Evolutionary conservation across 1,140 invertebrate species (phyloP).

Genomic region (Epicauta chinensis): DNA sequence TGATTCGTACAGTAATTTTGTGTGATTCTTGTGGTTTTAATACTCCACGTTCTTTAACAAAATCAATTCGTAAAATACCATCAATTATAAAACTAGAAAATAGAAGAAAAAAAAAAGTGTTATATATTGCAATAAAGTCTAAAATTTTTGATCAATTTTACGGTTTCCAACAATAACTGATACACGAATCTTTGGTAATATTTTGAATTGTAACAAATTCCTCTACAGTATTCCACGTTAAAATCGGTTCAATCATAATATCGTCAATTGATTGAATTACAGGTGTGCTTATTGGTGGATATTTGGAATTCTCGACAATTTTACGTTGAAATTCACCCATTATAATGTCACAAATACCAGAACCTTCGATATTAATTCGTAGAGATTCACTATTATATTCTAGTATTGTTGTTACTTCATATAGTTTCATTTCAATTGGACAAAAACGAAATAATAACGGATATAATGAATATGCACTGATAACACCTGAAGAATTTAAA

Average conservation of each 20-base stretch:
- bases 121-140: too few relatives aligned
- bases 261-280: constrained; percentile 20
- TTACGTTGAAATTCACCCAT: constrained; percentile 1
- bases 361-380: background rate
- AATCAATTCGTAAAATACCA: background rate
- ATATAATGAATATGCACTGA: constrained; percentile 5
- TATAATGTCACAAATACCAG: constrained; percentile 1
- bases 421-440: constrained; percentile 25
- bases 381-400: background rate
- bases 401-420: constrained; percentile 10
- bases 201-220: constrained; percentile 29
- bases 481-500: constrained; percentile 21
- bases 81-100: constrained; percentile 2
- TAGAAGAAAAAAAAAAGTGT: background rate
- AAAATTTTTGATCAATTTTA: constrained; percentile 1
- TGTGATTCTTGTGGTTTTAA: constrained; percentile 11
- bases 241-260: constrained; percentile 18
- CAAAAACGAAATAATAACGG: constrained; percentile 27
- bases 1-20: constrained; percentile 2
- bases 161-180: constrained; percentile 23
- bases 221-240: constrained; percentile 20
- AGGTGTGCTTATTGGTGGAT: background rate
- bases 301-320: background rate
- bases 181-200: constrained; percentile 15
- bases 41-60: background rate